Conservation (phyloP, 2,113 vertebrate genomes). For the Lepidothrix coronata region DNA sequence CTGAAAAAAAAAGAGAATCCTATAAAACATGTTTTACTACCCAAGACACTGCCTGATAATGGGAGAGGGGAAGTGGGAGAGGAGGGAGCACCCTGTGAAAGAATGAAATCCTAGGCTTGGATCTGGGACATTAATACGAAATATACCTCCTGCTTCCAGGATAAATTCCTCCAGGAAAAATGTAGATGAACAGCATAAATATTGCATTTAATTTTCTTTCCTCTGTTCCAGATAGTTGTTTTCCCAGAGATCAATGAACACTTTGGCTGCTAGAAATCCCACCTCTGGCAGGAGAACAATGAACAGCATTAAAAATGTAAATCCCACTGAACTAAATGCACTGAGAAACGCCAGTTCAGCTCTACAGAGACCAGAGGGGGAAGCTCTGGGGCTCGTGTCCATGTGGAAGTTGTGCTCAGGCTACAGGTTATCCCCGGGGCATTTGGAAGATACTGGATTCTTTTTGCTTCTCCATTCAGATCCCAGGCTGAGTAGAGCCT, state of each 20-base stretch:
- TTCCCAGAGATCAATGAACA: not conserved
- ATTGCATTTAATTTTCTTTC: not conserved
- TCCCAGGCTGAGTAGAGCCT: not conserved
- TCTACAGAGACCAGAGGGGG: not conserved
- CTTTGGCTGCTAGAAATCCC: not conserved
- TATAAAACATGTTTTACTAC: not conserved
- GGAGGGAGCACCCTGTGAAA: not conserved
- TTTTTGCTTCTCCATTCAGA: not conserved
- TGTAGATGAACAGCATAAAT: not conserved
- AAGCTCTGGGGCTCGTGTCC: rapidly evolving
- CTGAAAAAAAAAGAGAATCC: not conserved
- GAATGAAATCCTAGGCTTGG: not conserved
- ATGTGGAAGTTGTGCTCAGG: not conserved
- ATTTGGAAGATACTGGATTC: not conserved
- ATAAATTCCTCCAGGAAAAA: not conserved
- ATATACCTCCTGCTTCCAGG: not conserved
- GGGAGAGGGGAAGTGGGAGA: not conserved
- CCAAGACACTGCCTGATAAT: not conserved
- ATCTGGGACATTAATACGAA: not conserved
- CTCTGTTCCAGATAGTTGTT: not conserved
- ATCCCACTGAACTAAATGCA: not conserved
- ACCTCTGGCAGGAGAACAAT: not conserved
- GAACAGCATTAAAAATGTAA: not conserved
- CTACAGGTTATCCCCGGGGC: not conserved
- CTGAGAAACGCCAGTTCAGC: not conserved